Evolutionary conservation across 2,797 vertebrate genomes (phyloP).

Genomic region (Diglossa cyanea): DNA sequence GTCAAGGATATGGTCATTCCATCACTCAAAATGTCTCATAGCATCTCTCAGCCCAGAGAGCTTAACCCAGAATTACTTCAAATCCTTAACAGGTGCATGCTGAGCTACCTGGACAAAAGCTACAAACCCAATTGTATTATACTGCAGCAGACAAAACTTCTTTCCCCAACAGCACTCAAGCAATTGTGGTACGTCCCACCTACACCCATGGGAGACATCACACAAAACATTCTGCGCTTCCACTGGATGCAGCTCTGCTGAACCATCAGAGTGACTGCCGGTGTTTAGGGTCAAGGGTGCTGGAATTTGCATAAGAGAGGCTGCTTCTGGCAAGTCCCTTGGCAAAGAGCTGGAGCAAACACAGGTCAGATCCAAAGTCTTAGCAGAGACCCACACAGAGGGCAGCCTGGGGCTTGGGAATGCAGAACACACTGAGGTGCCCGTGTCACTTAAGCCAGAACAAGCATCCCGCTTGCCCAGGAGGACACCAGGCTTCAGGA

Average conservation of each 20-base stretch:
- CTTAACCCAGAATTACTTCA: not conserved
- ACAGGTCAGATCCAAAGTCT: not conserved
- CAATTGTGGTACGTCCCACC: not conserved
- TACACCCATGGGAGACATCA: not conserved
- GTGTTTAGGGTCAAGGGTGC: not conserved
- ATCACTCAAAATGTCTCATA: not conserved
- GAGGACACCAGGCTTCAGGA: not conserved
- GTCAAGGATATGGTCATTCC: not conserved
- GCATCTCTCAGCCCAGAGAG: not conserved
- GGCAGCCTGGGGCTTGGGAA: not conserved
- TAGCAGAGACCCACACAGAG: not conserved
- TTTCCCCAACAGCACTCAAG: not conserved
- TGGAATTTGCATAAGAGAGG: not conserved
- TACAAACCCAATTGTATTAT: fast-evolving
- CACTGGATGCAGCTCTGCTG: not conserved
- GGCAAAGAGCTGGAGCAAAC: not conserved
- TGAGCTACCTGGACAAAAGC: not conserved
- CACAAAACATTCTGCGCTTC: not conserved
- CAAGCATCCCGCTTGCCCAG: fast-evolving
- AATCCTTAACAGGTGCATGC: not conserved
- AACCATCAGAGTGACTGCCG: not conserved
- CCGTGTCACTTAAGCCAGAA: fast-evolving
- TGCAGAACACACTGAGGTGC: not conserved
- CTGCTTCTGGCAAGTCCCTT: not conserved
- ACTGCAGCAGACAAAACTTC: not conserved